Conservation (phyloP, 2,888 invertebrate species). For the Galeopsomyia nigrocyanea region DNA sequence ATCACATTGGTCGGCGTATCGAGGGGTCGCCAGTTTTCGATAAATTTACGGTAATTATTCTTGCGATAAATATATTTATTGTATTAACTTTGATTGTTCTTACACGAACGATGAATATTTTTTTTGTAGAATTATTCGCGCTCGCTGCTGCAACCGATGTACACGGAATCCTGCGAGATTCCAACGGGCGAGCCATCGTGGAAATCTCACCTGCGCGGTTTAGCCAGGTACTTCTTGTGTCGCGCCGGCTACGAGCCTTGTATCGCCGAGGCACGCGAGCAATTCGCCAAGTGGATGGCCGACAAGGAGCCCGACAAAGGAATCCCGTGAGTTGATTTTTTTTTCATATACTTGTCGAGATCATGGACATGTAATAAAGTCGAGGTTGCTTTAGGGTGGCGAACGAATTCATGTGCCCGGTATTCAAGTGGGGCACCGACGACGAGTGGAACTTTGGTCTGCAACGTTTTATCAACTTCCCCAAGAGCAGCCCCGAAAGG, state of each 20-base stretch:
- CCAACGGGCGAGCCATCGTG: constrained; percentile 76
- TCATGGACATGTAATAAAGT: no score
- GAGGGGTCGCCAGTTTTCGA: constrained; percentile 76
- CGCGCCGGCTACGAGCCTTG: constrained; percentile 84
- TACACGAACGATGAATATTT: no score
- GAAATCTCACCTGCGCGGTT: constrained; percentile 77
- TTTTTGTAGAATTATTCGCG: constrained; percentile 72
- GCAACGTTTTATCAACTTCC: constrained; percentile 82
- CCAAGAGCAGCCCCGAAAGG: constrained; percentile 71
- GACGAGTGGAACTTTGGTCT: constrained; percentile 89
- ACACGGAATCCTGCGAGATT: constrained; percentile 76
- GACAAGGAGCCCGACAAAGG: constrained; percentile 81
- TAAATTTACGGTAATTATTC: constrained; percentile 77
- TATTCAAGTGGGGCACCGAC: constrained; percentile 84
- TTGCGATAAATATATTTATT: no score
- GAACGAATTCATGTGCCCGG: constrained; percentile 83
- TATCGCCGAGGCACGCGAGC: constrained; percentile 80
- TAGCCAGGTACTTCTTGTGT: constrained; percentile 81
- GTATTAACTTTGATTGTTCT: no score
- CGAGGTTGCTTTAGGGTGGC: constrained; percentile 72
- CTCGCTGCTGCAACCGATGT: constrained; percentile 78
- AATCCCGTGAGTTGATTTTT: constrained; percentile 77
- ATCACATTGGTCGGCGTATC: constrained; percentile 83
- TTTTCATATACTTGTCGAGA: background rate
- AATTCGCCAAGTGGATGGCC: constrained; percentile 83